Conservation (phyloP, 1,140 invertebrate genomes). For the Whitmania pigra region DNA sequence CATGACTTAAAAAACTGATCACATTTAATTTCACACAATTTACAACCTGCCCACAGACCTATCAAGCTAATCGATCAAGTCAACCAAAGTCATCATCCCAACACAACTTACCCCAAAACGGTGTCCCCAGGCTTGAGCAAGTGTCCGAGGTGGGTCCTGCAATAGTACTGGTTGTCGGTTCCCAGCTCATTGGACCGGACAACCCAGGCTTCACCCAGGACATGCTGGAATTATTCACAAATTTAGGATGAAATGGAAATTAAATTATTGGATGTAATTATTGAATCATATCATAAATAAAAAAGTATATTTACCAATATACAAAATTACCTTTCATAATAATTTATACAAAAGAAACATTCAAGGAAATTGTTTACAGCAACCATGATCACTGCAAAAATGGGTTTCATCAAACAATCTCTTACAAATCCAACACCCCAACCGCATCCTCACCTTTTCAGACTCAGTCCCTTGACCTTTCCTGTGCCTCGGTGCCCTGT, state of each 20-base stretch:
- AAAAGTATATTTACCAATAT: too few relatives aligned
- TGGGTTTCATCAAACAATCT: neutral
- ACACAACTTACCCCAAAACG: constrained; percentile 61
- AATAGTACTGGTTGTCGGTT: constrained; percentile 46
- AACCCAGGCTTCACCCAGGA: constrained; percentile 83
- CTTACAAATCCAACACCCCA: neutral
- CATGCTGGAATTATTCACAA: constrained; percentile 50
- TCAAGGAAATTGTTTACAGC: too few relatives aligned
- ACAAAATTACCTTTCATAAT: too few relatives aligned
- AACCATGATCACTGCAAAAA: too few relatives aligned
- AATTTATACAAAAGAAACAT: too few relatives aligned
- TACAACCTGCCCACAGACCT: too few relatives aligned
- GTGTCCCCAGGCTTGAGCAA: constrained; percentile 81
- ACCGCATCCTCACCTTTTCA: constrained; percentile 31
- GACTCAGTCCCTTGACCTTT: constrained; percentile 28
- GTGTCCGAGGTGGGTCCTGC: constrained; percentile 81
- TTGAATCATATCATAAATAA: too few relatives aligned
- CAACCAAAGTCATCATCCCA: neutral
- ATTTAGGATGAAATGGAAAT: too few relatives aligned
- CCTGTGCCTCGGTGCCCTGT: constrained; percentile 50
- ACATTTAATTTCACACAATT: too few relatives aligned
- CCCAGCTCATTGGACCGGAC: constrained; percentile 78
- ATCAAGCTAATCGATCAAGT: too few relatives aligned
- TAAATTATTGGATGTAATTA: too few relatives aligned
- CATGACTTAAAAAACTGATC: too few relatives aligned